phyloP scores from a whole-genome alignment of 2,113 vertebrate genomes.

The Stegostoma tigrinum region DNA sequence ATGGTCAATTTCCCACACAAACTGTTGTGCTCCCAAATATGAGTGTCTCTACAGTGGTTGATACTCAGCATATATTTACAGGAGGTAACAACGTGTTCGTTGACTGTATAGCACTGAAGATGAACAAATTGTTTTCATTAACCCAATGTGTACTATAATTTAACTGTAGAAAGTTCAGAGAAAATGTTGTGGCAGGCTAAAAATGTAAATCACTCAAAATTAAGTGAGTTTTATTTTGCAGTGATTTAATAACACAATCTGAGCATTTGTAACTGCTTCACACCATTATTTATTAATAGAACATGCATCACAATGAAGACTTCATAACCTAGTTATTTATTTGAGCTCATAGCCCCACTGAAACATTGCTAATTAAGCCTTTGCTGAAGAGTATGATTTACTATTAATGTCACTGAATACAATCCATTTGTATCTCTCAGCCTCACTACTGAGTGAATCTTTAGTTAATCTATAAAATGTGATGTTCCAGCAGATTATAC shows the following conservation, averaged over 20 bases:
- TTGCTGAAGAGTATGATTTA: not conserved
- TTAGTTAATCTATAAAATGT: not conserved
- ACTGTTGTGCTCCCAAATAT: not conserved
- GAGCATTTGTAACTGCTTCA: constrained; percentile 7
- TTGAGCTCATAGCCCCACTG: not conserved
- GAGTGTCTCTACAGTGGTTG: not conserved
- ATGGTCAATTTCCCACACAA: not conserved
- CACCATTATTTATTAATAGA: constrained; percentile 1
- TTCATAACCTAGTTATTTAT: constrained; percentile 17
- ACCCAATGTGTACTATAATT: not conserved
- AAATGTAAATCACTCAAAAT: not conserved
- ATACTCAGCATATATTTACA: not conserved
- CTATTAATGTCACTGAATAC: not conserved
- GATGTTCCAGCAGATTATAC: not conserved
- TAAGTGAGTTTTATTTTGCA: not conserved
- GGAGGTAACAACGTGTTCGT: not conserved
- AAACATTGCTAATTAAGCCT: not conserved
- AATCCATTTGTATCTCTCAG: not conserved
- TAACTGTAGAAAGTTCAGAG: not conserved
- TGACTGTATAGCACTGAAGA: not conserved
- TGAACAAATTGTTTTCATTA: not conserved
- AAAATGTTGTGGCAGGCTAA: not conserved
- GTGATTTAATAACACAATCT: constrained; percentile 9
- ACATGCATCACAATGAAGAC: not conserved
- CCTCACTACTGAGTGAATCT: not conserved